Base-by-base conservation (phyloP, 2,113 vertebrate genomes). In the Eubucco bourcierii region DNA sequence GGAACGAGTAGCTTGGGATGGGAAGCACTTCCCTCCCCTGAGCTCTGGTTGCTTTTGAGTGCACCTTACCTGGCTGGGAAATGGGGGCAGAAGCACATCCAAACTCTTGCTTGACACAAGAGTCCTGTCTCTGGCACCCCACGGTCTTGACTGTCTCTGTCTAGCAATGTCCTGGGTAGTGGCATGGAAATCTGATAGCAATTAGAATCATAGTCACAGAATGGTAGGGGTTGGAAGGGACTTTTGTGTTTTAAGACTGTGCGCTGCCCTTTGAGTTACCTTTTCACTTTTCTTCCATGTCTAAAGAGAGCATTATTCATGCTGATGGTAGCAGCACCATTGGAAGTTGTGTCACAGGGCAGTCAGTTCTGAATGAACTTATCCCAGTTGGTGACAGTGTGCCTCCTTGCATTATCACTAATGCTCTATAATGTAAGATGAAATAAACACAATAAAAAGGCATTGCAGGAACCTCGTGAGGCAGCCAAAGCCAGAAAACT, bases 401-500 rank as follows among this genome's bases (percentile, higher is more conserved):
- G 90, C 67, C 94, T 80, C 12, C 72, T 34, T 77, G 87, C 61
- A 91, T 94, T 90, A 83, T 6, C 68, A 37, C 66, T 86, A 44
- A 16, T 31, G 58, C 87, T 92, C 15, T 46, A 12, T 25, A 75
- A 67, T 31, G 61, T 52, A 17, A 31, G 80, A 34, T 0, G 19
- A 85, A 93, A 88, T 63, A 78, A 93, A 90, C 72, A 84, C 81
- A 80, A 39, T 53, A 27, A 50, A 75, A 82, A 83, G 65, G 53
- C 37, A 39, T 53, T 65, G 50, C 66, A 72, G 67, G 76, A 84
- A 39, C 61, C 46, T 83, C 53, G 76, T 25, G 82, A 87, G 82
- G 79, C 76, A 88, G 55, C 53, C 56, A 83, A 92, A 94, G 52
- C 24, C 79, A 85, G 81, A 56, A 91, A 90, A 90, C 70, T 11